Percentiles rank a stretch among this genome's conserved stretches.
These are phyloP conservation scores for Turritopsis rubra DNA, from an alignment of 30 jellyfish, hydroid and myxozoan species.

Conservation along the genomic window DNA sequence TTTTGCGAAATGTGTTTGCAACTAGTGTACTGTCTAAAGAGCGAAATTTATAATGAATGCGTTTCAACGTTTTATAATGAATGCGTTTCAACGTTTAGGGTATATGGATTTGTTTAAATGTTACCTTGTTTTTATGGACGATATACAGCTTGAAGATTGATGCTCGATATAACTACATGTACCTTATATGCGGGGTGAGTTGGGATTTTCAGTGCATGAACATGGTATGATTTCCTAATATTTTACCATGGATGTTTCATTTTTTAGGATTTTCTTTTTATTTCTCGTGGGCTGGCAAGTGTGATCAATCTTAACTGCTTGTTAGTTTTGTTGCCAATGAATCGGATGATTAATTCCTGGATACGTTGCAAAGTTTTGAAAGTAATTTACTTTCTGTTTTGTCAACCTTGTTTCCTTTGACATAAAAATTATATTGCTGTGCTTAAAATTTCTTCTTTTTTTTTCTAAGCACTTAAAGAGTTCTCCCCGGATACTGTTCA, in stretches of 20 bases:
- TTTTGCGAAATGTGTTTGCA: too few relatives aligned
- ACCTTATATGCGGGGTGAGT: slow-evolving; percentile 10
- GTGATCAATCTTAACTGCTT: slow-evolving; percentile 52
- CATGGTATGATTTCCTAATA: too few relatives aligned
- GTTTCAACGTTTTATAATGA: too few relatives aligned
- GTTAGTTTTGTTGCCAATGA: slow-evolving; percentile 59
- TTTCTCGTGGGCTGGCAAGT: slow-evolving; percentile 70
- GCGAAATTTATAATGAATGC: too few relatives aligned
- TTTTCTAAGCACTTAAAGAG: slow-evolving; percentile 38
- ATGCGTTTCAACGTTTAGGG: background rate
- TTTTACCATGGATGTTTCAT: background rate
- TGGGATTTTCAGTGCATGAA: background rate
- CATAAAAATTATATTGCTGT: too few relatives aligned
- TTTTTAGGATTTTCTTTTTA: slow-evolving; percentile 53
- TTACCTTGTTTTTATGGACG: slow-evolving; percentile 1
- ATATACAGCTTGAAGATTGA: slow-evolving; percentile 4
- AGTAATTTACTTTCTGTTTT: slow-evolving; percentile 25
- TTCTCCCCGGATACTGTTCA: slow-evolving; percentile 45
- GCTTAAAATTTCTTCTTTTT: too few relatives aligned
- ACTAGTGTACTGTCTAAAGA: too few relatives aligned
- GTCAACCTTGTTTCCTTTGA: too few relatives aligned
- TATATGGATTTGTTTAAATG: background rate
- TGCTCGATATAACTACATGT: background rate
- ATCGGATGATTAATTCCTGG: slow-evolving; percentile 51
- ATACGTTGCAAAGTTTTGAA: slow-evolving; percentile 37